A percentile compares a stretch with the other conserved stretches of the same genome.
phyloP scores from a whole-genome alignment of 2,888 invertebrate genomes.

The Archips xylosteana region DNA sequence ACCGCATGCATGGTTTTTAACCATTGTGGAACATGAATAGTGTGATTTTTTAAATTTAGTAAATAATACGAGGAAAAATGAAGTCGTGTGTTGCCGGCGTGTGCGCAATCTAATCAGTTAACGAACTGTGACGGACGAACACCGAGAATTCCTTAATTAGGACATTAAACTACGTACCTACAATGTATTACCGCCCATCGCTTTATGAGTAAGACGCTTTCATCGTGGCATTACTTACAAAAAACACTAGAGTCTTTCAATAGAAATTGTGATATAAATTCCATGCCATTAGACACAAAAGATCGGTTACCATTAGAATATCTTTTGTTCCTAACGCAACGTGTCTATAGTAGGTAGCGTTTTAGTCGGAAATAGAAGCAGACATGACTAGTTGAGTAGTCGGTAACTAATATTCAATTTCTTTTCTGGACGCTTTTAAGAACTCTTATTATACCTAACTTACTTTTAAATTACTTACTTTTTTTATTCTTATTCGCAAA shows the following conservation, averaged over 20 bases:
- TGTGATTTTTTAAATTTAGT: constrained; percentile 27
- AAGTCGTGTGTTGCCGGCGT: constrained; percentile 42
- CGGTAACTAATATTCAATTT: too few relatives aligned
- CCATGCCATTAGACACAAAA: neutral
- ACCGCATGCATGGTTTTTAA: constrained; percentile 2
- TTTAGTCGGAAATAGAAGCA: too few relatives aligned
- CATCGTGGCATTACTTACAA: constrained; percentile 8
- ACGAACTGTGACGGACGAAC: constrained; percentile 58
- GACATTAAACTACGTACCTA: constrained; percentile 49
- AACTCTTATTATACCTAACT: too few relatives aligned
- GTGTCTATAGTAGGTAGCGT: too few relatives aligned
- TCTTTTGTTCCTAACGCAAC: too few relatives aligned
- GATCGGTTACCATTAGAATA: too few relatives aligned
- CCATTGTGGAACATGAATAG: constrained; percentile 10
- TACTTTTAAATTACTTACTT: too few relatives aligned
- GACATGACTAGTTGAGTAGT: too few relatives aligned
- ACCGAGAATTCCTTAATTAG: constrained; percentile 64
- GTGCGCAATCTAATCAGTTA: constrained; percentile 58
- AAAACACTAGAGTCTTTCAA: neutral
- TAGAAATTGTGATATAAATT: neutral
- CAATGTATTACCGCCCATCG: constrained; percentile 38
- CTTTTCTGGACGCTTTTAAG: too few relatives aligned
- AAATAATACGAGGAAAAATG: constrained; percentile 38
- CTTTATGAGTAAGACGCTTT: constrained; percentile 27
- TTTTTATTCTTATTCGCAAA: neutral